phyloP scores from a whole-genome alignment of 2,888 invertebrate genomes.

The Ctena decussata region DNA sequence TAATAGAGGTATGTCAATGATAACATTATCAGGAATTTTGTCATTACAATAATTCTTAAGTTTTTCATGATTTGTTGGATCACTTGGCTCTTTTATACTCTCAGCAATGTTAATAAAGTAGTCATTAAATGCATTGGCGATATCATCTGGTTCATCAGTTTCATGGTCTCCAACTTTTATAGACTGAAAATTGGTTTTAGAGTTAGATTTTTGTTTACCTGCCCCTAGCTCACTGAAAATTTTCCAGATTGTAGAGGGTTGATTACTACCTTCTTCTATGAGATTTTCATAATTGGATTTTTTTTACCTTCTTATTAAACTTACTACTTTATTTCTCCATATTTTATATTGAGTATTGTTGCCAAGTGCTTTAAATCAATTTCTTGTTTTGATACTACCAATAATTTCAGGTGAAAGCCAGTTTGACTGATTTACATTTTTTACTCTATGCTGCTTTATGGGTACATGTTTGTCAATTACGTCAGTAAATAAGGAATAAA shows the following conservation, averaged over 20 bases:
- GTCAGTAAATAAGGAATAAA: too few species aligned
- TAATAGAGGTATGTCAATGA: too few species aligned
- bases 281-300: not conserved
- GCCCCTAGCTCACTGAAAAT: too few species aligned
- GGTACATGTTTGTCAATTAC: not conserved
- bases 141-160: too few species aligned
- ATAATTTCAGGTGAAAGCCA: not conserved
- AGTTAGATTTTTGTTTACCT: not conserved
- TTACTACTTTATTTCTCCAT: not conserved
- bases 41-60: too few species aligned
- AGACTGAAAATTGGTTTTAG: not conserved
- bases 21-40: too few species aligned
- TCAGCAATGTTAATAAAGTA: too few species aligned
- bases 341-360: not conserved
- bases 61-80: too few species aligned
- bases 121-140: too few species aligned
- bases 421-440: not conserved
- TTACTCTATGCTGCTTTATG: not conserved
- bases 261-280: not conserved
- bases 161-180: not conserved
- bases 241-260: too few species aligned
- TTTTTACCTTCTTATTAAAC: not conserved
- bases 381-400: not conserved
- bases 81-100: too few species aligned
- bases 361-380: not conserved